Conservation (phyloP, 2,888 invertebrate species). For the Aethes cnicana region DNA sequence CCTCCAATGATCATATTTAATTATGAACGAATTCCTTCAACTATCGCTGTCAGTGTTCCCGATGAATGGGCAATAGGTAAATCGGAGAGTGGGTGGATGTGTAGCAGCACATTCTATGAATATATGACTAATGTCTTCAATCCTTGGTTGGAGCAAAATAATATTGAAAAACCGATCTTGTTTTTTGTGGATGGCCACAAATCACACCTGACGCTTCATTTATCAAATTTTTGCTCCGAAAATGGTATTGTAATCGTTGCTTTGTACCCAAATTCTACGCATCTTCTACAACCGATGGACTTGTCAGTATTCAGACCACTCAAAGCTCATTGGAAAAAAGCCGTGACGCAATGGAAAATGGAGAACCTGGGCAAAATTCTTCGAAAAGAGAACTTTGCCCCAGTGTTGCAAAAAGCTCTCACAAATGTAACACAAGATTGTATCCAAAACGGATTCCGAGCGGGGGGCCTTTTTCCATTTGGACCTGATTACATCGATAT, state of each 20-base stretch:
- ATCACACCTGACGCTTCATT: constrained; percentile 4
- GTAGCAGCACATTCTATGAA: constrained; percentile 20
- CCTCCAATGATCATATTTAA: no score
- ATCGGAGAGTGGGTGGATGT: constrained; percentile 27
- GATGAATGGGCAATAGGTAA: constrained; percentile 32
- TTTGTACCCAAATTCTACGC: constrained; percentile 20
- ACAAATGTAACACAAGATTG: constrained; percentile 22
- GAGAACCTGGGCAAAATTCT: constrained; percentile 27
- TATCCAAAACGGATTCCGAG: constrained; percentile 32
- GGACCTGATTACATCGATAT: constrained; percentile 31
- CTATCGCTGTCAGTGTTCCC: no score
- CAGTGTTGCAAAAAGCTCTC: constrained; percentile 21
- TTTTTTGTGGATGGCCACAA: constrained; percentile 20
- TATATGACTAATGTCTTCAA: constrained; percentile 29
- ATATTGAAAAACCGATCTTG: constrained; percentile 19
- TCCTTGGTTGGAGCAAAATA: constrained; percentile 22
- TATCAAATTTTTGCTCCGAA: constrained; percentile 6
- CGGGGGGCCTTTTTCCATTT: constrained; percentile 29
- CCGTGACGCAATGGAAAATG: constrained; percentile 21
- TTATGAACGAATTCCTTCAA: no score
- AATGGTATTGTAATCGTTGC: constrained; percentile 9
- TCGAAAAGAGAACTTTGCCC: constrained; percentile 25
- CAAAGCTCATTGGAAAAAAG: constrained; percentile 19
- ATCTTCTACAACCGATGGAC: constrained; percentile 24
- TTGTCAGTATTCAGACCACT: constrained; percentile 12